Conservation (phyloP, 1,140 invertebrate species). For the Laupala kohalensis region DNA sequence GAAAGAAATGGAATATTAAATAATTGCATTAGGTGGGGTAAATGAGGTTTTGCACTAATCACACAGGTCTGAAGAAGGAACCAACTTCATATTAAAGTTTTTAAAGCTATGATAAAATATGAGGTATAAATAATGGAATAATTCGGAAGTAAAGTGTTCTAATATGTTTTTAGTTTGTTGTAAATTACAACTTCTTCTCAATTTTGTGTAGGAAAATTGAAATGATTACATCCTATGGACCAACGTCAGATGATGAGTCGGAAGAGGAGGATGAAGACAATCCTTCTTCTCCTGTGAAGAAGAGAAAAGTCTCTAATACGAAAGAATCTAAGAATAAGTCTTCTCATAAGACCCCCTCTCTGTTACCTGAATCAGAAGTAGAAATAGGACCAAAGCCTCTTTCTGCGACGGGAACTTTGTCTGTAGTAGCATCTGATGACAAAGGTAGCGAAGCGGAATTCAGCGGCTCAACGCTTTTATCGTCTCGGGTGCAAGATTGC, state of each 20-base stretch:
- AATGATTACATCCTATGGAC: constrained; percentile 43
- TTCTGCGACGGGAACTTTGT: neutral
- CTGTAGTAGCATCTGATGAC: neutral
- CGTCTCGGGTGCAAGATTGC: neutral
- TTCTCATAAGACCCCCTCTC: neutral
- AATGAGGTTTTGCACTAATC: too few species aligned
- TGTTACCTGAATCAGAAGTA: neutral
- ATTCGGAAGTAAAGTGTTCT: too few species aligned
- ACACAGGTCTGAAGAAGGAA: too few species aligned
- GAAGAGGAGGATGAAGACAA: constrained; percentile 9
- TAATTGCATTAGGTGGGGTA: too few species aligned
- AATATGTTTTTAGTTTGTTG: neutral
- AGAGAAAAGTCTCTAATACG: neutral
- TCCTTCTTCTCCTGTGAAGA: constrained; percentile 3
- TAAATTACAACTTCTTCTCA: constrained; percentile 10
- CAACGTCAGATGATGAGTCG: constrained; percentile 20
- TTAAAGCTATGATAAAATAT: too few species aligned
- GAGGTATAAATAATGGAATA: too few species aligned
- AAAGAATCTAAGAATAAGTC: neutral
- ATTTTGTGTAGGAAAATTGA: constrained; percentile 39
- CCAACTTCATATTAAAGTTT: too few species aligned
- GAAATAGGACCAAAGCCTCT: neutral
- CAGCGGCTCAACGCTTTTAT: neutral
- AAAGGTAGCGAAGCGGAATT: neutral
- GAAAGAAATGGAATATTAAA: too few species aligned